Conservation (phyloP, 2,888 invertebrate species). For the Nomada goodeniana region DNA sequence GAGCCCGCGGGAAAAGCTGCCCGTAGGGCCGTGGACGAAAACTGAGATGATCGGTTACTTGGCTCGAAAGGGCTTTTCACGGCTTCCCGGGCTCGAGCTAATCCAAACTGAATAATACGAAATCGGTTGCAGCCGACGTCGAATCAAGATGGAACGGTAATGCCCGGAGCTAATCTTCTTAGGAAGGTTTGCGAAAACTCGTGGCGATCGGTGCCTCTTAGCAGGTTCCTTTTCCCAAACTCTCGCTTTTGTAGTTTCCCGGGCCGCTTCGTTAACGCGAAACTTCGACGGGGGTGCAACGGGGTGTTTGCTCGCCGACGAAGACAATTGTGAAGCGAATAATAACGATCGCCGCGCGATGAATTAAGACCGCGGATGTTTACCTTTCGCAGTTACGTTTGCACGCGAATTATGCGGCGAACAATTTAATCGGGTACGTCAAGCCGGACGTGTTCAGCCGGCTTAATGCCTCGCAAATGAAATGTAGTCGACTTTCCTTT, state of each 20-base stretch:
- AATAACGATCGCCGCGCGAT: not conserved
- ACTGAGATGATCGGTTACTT: slow-evolving; percentile 50
- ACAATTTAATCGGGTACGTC: slow-evolving; percentile 30
- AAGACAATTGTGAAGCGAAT: not conserved
- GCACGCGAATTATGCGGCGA: not conserved
- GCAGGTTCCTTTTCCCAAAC: slow-evolving; percentile 13
- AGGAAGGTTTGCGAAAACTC: slow-evolving; percentile 63
- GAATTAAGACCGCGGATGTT: not conserved
- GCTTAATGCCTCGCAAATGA: slow-evolving; percentile 30
- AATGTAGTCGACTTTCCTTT: slow-evolving; percentile 31
- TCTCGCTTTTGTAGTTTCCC: not conserved
- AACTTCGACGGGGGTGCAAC: not conserved
- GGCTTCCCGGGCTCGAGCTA: slow-evolving; percentile 58
- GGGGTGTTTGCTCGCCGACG: not conserved
- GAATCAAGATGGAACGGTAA: slow-evolving; percentile 60
- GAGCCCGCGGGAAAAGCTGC: slow-evolving; percentile 20
- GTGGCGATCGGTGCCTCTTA: slow-evolving; percentile 32
- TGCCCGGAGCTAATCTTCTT: slow-evolving; percentile 73
- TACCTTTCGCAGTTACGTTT: not conserved
- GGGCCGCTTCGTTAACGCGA: not conserved
- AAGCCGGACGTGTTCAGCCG: slow-evolving; percentile 2
- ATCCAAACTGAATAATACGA: slow-evolving; percentile 68
- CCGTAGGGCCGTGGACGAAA: slow-evolving; percentile 28
- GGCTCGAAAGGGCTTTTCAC: slow-evolving; percentile 69
- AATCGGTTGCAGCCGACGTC: slow-evolving; percentile 68